Percentiles rank a stretch among this genome's conserved stretches.
Conservation (phyloP, 1,140 invertebrate genomes). For the Leguminivora glycinivorella region DNA sequence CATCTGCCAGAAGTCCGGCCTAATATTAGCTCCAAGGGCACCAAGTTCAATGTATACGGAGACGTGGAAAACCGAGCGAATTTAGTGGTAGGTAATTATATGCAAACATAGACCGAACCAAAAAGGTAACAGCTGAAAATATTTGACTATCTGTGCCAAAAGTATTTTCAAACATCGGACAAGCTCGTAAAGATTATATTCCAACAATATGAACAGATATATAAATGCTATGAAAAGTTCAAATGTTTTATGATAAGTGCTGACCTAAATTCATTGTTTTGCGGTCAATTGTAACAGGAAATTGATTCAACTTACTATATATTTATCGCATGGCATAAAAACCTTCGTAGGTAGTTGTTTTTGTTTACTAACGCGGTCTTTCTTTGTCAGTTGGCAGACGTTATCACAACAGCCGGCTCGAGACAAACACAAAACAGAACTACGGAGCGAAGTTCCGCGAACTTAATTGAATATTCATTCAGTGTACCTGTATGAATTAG, state of each 20-base stretch:
- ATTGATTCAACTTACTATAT: not conserved
- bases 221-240: not conserved
- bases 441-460: not conserved
- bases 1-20: slow-evolving; percentile 17
- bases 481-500: not conserved
- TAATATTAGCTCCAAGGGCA: slow-evolving; percentile 25
- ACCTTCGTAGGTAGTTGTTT: not conserved
- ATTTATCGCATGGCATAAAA: not conserved
- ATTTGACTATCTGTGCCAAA: not conserved
- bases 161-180: not conserved
- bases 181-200: not conserved
- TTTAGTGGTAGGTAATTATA: not conserved
- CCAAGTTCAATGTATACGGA: slow-evolving; percentile 21
- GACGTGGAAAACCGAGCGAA: not conserved
- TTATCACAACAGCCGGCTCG: slow-evolving; percentile 7
- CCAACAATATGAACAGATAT: not conserved
- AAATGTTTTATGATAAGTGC: not conserved
- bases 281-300: slow-evolving; percentile 8
- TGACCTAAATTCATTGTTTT: slow-evolving; percentile 4
- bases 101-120: not conserved
- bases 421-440: slow-evolving; percentile 12
- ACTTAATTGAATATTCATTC: not conserved
- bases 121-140: not conserved
- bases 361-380: slow-evolving; percentile 18
- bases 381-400: slow-evolving; percentile 5